Evolutionary conservation across 2,113 vertebrate species (phyloP), one percentile per base, ranked within the genome.

Genomic region (Maccullochella peelii): DNA sequence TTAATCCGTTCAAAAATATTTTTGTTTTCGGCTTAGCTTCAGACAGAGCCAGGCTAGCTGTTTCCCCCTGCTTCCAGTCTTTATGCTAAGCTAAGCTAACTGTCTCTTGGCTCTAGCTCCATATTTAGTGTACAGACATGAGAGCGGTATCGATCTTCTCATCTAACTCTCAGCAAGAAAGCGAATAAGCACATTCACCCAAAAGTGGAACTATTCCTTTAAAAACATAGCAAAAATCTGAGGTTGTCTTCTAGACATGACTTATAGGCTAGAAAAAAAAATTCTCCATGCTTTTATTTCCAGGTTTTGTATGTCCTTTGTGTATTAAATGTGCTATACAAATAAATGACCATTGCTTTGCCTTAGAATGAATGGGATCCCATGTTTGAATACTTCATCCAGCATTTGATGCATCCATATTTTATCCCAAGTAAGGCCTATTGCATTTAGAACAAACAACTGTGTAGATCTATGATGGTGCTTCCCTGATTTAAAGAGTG

Each of bases 21-120:
- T 49, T 47, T 5, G 5, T 58, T 58, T 58, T 25, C n/a, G 8
- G 4, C 55, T 6, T 0, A 25, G 15, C 5, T 49, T 15, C 47
- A 49, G 12, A 58, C 11, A 58, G 5, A 30, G 25, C 25, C 14
- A 6, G 11, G 38, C 63, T 66, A 66, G 12, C 40, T 27, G 4
- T 66, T 16, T 23, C 38, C 63, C 20, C 38, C 21, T 40, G 2
- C 5, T 42, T 40, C 36, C 4, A 42, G 38, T n/a, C 38, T 25
- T 66, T 18, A 67, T 67, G 40, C 65, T 67, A 67, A 67, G 42
- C 40, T 67, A 69, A 6, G 44, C 27, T 69, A 69, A 50, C 44
- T 1, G 1, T 5, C 44, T 11, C 27, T 27, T 30, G 42, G 42
- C 2, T 27, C 1, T 9, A 21, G 44, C 67, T 33, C 7, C 16